phyloP scores from a whole-genome alignment of 2,797 vertebrate genomes.

The Eidolon dupreanum region DNA sequence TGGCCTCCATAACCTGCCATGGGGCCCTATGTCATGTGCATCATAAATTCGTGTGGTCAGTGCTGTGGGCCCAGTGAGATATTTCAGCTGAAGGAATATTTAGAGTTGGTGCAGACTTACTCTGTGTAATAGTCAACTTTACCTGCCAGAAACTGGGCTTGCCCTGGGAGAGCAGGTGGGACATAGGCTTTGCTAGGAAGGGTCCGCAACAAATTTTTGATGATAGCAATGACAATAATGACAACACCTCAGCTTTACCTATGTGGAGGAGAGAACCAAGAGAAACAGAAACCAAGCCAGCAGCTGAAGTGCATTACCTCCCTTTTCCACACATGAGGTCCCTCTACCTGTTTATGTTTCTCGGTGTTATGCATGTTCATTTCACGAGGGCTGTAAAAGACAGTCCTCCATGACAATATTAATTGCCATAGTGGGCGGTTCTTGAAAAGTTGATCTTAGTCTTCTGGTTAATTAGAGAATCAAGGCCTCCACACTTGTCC shows the following conservation, averaged over 20 bases:
- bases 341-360: not conserved
- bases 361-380: not conserved
- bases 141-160: not conserved
- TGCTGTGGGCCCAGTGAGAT: not conserved
- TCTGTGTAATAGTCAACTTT: not conserved
- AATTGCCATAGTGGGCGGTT: not conserved
- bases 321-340: not conserved
- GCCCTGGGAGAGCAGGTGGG: not conserved
- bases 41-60: not conserved
- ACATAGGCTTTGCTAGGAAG: not conserved
- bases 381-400: not conserved
- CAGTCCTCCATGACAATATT: not conserved
- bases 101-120: not conserved
- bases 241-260: not conserved
- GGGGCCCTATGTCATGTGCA: not conserved
- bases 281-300: not conserved
- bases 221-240: not conserved
- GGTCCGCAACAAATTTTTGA: not conserved
- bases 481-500: not conserved
- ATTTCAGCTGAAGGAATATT: not conserved
- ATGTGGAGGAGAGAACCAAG: not conserved
- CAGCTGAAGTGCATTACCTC: not conserved
- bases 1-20: not conserved
- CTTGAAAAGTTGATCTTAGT: not conserved
- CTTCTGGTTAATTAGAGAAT: not conserved